phyloP scores from a whole-genome alignment of 1,140 invertebrate genomes.

The Drosophila yakuba region DNA sequence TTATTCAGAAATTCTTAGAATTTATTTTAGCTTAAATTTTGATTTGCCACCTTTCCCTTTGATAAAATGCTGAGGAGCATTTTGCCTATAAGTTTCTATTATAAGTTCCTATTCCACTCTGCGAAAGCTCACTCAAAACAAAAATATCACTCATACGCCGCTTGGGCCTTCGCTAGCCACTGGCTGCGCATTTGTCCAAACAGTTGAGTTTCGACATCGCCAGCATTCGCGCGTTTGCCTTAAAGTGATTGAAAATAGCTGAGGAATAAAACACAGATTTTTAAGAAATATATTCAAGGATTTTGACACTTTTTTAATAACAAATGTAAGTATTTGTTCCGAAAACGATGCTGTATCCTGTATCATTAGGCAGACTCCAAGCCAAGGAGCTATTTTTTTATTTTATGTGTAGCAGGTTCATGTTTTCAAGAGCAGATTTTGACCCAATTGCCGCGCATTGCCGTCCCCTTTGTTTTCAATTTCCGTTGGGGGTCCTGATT shows the following conservation, averaged over 20 bases:
- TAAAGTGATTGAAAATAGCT: constrained; percentile 15
- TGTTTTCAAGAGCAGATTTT: constrained; percentile 52
- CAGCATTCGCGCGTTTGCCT: constrained; percentile 63
- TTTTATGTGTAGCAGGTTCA: neutral
- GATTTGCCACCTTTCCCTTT: constrained; percentile 27
- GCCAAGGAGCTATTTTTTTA: constrained; percentile 1
- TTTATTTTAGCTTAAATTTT: constrained; percentile 12
- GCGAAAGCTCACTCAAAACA: constrained; percentile 59
- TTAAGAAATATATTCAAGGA: constrained; percentile 8
- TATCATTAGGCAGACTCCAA: neutral
- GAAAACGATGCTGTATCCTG: constrained; percentile 1
- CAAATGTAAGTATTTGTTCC: constrained; percentile 34
- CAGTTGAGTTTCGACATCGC: constrained; percentile 73
- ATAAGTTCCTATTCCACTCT: constrained; percentile 23
- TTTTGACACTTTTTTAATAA: neutral
- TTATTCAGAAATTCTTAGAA: constrained; percentile 24
- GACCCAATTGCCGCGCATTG: constrained; percentile 55
- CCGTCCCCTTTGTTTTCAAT: constrained; percentile 17
- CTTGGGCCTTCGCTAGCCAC: constrained; percentile 60
- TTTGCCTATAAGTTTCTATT: neutral
- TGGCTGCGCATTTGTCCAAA: constrained; percentile 72
- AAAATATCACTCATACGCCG: constrained; percentile 77
- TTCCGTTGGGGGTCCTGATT: constrained; percentile 33
- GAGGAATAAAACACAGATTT: constrained; percentile 1
- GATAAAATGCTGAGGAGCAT: constrained; percentile 20